These are phyloP conservation scores for Meteorus colon DNA, from an alignment of 2,888 invertebrate species.

Conservation along the genomic window DNA sequence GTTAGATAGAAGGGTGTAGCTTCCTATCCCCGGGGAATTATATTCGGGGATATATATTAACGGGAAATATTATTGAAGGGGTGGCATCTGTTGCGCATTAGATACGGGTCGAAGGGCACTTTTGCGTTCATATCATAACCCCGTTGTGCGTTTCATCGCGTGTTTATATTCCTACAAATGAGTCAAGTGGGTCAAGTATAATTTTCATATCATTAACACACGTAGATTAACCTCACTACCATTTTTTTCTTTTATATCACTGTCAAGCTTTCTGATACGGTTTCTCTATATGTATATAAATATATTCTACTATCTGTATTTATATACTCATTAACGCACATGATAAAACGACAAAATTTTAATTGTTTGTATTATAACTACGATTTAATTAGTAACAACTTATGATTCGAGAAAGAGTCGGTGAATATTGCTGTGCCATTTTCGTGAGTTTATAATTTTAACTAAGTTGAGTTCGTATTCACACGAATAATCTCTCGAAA, in stretches of 20 bases:
- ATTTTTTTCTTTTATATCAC: slow-evolving; percentile 1
- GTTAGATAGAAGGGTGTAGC: slow-evolving; percentile 66
- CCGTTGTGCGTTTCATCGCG: slow-evolving; percentile 22
- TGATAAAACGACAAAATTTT: background rate
- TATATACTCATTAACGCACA: background rate
- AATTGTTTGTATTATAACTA: slow-evolving; percentile 1
- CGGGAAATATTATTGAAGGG: slow-evolving; percentile 53
- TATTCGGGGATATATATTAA: slow-evolving; percentile 50
- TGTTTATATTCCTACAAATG: slow-evolving; percentile 45
- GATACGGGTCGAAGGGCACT: slow-evolving; percentile 72
- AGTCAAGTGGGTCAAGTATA: slow-evolving; percentile 71
- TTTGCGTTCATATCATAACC: slow-evolving; percentile 47
- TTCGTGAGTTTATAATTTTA: background rate
- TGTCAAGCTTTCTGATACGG: background rate
- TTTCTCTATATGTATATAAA: background rate
- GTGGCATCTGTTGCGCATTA: slow-evolving; percentile 73
- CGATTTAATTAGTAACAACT: slow-evolving; percentile 19
- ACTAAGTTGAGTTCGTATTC: background rate
- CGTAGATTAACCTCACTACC: slow-evolving; percentile 19
- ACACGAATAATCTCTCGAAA: background rate
- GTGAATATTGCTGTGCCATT: background rate
- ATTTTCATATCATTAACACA: slow-evolving; percentile 37
- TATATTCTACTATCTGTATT: background rate
- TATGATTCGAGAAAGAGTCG: background rate
- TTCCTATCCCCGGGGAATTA: slow-evolving; percentile 62